These are phyloP conservation scores for Bambusicola thoracicus DNA, from an alignment of 2,113 vertebrate genomes.

Conservation along the genomic window DNA sequence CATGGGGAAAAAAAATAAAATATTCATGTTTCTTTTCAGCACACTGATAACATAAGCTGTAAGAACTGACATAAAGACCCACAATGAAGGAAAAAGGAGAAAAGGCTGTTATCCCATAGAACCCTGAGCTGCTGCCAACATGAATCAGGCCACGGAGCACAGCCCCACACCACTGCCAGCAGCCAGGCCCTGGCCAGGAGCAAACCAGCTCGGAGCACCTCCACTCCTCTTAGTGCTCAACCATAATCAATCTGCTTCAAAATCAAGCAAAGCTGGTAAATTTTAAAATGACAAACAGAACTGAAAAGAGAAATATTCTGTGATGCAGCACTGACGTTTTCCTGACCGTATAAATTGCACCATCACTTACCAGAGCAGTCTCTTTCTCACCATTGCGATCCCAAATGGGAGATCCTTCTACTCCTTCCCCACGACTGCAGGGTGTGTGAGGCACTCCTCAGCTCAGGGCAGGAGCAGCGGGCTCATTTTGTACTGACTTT, in stretches of 20 bases:
- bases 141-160: not conserved
- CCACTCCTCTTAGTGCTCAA: not conserved
- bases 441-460: not conserved
- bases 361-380: not conserved
- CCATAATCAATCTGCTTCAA: not conserved
- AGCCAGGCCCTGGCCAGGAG: not conserved
- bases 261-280: not conserved
- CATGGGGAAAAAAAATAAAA: not conserved
- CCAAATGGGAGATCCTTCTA: no score
- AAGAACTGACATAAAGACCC: not conserved
- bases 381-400: not conserved
- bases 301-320: not conserved
- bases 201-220: not conserved
- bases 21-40: not conserved
- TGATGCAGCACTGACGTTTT: not conserved
- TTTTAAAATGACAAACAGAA: not conserved
- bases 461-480: not conserved
- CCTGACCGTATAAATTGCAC: not conserved
- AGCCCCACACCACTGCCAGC: not conserved
- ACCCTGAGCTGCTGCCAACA: not conserved
- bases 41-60: not conserved
- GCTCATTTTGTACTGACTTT: not conserved
- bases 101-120: not conserved
- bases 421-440: not conserved
- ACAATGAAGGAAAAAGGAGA: not conserved